phyloP scores from a whole-genome alignment of 2,888 invertebrate species.

The Trileptium ribeirensis region DNA sequence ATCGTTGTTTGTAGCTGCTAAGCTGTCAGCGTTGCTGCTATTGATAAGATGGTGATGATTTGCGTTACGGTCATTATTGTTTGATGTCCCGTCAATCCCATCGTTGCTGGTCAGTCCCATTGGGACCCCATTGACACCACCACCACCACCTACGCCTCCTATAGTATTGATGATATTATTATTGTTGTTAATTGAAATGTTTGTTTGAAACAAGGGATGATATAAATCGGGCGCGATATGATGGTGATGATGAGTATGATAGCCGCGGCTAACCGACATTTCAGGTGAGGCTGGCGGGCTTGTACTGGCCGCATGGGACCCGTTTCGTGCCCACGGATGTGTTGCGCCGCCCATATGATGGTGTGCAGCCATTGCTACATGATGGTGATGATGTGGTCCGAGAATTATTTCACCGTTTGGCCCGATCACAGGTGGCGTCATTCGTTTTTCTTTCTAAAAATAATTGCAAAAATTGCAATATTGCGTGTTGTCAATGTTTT shows the following conservation, averaged over 20 bases:
- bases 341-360: background rate
- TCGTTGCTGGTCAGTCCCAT: too few relatives aligned
- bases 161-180: too few relatives aligned
- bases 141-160: too few relatives aligned
- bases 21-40: too few relatives aligned
- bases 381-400: background rate
- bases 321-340: background rate
- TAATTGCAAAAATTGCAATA: too few relatives aligned
- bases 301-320: background rate
- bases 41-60: too few relatives aligned
- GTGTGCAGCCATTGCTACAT: too few relatives aligned
- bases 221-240: background rate
- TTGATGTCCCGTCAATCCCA: too few relatives aligned
- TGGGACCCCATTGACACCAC: too few relatives aligned
- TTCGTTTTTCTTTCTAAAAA: conserved; percentile 68
- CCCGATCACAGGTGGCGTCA: conserved; percentile 73
- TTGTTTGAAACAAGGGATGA: background rate
- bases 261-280: background rate
- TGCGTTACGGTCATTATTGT: too few relatives aligned
- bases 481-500: too few relatives aligned
- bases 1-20: too few relatives aligned
- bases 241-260: background rate
- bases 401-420: conserved; percentile 32
- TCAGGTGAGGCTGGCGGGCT: background rate
- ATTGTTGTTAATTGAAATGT: background rate